These are phyloP conservation scores for Spodoptera frugiperda DNA, from an alignment of 1,140 invertebrate genomes.

Conservation along the genomic window DNA sequence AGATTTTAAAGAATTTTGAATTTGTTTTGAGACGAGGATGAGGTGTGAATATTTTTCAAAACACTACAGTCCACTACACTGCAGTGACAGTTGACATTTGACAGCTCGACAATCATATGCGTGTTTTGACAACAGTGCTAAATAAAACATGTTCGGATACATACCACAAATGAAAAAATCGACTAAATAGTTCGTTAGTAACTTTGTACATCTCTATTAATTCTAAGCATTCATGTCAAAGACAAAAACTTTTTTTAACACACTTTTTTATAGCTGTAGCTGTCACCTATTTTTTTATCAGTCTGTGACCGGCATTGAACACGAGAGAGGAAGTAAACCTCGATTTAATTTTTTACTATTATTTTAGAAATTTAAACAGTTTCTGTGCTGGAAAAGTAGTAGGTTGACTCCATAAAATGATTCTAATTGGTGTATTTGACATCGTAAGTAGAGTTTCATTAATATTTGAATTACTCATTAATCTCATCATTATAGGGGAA, in stretches of 20 bases:
- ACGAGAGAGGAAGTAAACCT: slow-evolving; percentile 2
- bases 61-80: slow-evolving; percentile 2
- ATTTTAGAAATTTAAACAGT: background rate
- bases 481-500: background rate
- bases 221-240: background rate
- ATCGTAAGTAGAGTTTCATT: slow-evolving; percentile 63
- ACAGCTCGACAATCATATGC: background rate
- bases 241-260: background rate
- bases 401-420: slow-evolving; percentile 62
- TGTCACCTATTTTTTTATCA: background rate
- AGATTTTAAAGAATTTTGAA: background rate
- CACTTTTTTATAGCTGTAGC: background rate
- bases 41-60: slow-evolving; percentile 32
- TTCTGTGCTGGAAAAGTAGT: slow-evolving; percentile 1
- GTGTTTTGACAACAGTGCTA: background rate
- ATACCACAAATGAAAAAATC: background rate
- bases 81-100: too few species aligned
- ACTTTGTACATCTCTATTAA: background rate
- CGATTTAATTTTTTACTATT: slow-evolving; percentile 9
- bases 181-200: background rate
- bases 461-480: slow-evolving; percentile 14
- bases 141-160: background rate
- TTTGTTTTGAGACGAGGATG: slow-evolving; percentile 14
- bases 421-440: slow-evolving; percentile 75
- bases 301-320: slow-evolving; percentile 24